phyloP scores from a whole-genome alignment of 2,888 invertebrate species.

The Ennomos erosarius region DNA sequence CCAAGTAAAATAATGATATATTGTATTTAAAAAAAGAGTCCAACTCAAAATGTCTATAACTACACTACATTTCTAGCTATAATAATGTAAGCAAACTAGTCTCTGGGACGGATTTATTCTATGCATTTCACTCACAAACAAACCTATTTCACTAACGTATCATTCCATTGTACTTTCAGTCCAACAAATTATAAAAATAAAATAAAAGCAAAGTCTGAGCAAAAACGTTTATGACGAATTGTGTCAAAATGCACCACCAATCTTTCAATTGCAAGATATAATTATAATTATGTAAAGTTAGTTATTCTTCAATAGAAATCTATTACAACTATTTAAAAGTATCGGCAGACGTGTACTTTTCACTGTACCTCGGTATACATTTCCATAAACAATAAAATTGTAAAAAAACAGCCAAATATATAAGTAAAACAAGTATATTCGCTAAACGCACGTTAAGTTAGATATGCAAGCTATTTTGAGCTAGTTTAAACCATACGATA shows the following conservation, averaged over 20 bases:
- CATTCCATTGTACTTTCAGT: slow-evolving; percentile 64
- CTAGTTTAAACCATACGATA: slow-evolving; percentile 15
- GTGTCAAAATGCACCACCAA: too few relatives aligned
- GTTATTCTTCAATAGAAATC: too few relatives aligned
- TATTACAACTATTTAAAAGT: too few relatives aligned
- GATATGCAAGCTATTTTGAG: slow-evolving; percentile 29
- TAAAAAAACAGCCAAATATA: too few relatives aligned
- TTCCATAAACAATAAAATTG: too few relatives aligned
- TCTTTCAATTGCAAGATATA: too few relatives aligned
- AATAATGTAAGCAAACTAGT: slow-evolving; percentile 19
- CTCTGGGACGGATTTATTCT: slow-evolving; percentile 43
- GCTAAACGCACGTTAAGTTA: background rate
- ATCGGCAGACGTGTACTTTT: too few relatives aligned
- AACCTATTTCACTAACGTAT: slow-evolving; percentile 40
- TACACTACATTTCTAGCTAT: slow-evolving; percentile 5
- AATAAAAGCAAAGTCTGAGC: too few relatives aligned
- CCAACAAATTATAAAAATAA: slow-evolving; percentile 30
- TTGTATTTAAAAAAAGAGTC: slow-evolving; percentile 14
- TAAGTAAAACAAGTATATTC: too few relatives aligned
- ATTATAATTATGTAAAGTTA: too few relatives aligned
- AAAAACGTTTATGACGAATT: too few relatives aligned
- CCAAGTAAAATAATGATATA: background rate
- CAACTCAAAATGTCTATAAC: slow-evolving; percentile 13
- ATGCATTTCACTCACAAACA: slow-evolving; percentile 19
- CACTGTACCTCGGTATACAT: too few relatives aligned